Conservation (phyloP, 2,797 vertebrate species). For the Hybognathus amarus region DNA sequence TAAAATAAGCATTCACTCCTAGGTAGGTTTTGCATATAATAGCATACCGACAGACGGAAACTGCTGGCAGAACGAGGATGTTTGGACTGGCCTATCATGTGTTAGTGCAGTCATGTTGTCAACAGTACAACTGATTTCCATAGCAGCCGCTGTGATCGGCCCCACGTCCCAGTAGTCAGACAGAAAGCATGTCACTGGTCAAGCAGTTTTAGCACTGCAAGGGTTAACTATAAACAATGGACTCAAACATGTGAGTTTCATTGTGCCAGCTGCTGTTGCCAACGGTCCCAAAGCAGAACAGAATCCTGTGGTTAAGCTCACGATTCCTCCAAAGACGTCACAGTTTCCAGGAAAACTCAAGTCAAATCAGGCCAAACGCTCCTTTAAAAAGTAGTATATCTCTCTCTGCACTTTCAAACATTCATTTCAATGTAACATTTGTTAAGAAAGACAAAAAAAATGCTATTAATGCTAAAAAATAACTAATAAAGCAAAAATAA, state of each 20-base stretch:
- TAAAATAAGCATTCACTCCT: neutral
- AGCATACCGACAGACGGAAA: constrained; percentile 55
- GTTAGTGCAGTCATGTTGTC: constrained; percentile 20
- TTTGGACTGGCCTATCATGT: constrained; percentile 49
- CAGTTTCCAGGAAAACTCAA: neutral
- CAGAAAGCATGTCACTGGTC: constrained; percentile 17
- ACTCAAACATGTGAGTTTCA: neutral
- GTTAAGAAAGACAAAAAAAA: neutral
- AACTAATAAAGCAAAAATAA: no score
- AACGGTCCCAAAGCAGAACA: constrained; percentile 16
- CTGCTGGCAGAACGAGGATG: constrained; percentile 53
- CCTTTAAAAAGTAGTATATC: neutral
- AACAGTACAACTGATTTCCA: constrained; percentile 35
- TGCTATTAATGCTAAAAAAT: neutral
- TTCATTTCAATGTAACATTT: neutral
- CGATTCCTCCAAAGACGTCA: neutral
- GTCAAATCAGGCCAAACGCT: neutral
- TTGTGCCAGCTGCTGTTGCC: neutral
- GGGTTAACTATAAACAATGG: constrained; percentile 28
- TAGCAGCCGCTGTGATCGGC: constrained; percentile 2
- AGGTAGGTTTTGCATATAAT: neutral
- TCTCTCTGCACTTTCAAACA: neutral
- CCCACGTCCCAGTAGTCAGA: constrained; percentile 22
- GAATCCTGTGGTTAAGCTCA: constrained; percentile 12
- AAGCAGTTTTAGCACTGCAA: constrained; percentile 15